phyloP scores from a whole-genome alignment of 2,888 invertebrate species.

The Onchidella celtica region DNA sequence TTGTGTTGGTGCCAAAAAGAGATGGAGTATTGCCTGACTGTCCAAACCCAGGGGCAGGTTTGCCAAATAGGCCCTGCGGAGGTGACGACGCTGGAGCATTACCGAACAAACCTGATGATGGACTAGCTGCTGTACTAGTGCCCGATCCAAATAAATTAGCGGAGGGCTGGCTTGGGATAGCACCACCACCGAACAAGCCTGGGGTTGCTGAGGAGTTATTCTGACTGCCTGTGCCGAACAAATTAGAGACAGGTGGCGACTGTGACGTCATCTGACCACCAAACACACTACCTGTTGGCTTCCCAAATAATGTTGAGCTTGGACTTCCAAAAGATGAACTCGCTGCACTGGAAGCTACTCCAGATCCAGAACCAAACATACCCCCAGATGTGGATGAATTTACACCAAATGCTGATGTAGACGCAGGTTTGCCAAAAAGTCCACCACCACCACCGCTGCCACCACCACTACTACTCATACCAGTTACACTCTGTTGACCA shows the following conservation, averaged over 20 bases:
- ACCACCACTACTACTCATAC: not conserved
- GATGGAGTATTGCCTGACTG: not conserved
- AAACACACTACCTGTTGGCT: conserved; percentile 45
- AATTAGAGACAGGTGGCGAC: conserved; percentile 13
- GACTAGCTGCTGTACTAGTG: not conserved
- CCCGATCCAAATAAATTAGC: not conserved
- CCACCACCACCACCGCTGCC: not conserved
- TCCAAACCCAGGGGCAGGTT: conserved; percentile 22
- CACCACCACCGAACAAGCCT: conserved; percentile 8
- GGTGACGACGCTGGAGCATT: not conserved
- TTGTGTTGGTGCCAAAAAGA: not conserved
- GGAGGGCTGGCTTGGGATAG: not conserved
- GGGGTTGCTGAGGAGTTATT: not conserved
- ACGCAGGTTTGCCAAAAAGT: conserved; percentile 1
- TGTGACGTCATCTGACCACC: conserved; percentile 18
- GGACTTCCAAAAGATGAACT: not conserved
- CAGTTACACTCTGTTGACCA: not conserved
- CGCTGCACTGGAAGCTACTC: not conserved
- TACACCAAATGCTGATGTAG: not conserved
- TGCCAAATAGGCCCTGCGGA: conserved; percentile 44
- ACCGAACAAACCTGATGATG: not conserved
- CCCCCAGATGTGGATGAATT: not conserved
- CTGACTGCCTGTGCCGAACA: conserved; percentile 8
- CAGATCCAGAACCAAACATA: not conserved
- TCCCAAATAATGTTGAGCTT: conserved; percentile 45